These are phyloP conservation scores for Syrista parreyssii DNA, from an alignment of 2,888 invertebrate species.

Conservation along the genomic window DNA sequence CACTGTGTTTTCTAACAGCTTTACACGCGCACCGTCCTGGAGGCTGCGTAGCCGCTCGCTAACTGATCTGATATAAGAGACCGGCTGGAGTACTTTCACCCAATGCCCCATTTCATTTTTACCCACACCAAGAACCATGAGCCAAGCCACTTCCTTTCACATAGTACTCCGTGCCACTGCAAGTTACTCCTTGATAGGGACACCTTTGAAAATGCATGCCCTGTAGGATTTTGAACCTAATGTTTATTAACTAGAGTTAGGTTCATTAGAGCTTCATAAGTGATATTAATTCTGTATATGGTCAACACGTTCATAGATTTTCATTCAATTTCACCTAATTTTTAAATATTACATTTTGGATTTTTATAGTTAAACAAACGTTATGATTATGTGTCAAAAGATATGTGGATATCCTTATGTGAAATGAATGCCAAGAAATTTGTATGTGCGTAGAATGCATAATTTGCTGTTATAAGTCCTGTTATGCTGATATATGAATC, in stretches of 20 bases:
- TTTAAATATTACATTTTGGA: background rate
- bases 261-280: background rate
- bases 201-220: background rate
- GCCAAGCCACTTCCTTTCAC: background rate
- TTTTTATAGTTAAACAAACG: background rate
- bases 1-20: background rate
- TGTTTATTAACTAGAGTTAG: background rate
- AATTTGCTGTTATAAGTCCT: background rate
- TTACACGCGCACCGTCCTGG: background rate
- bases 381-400: background rate
- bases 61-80: conserved; percentile 60
- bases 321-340: background rate
- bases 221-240: background rate
- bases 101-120: conserved; percentile 67
- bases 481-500: background rate
- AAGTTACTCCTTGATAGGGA: background rate
- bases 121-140: conserved; percentile 38
- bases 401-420: background rate
- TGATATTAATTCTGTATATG: background rate
- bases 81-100: conserved; percentile 64
- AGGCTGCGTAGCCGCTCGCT: conserved; percentile 29
- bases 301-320: background rate
- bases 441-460: background rate
- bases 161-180: background rate
- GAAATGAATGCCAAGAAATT: background rate